phyloP scores from a whole-genome alignment of 1,140 invertebrate genomes.

The Eupristina koningsbergeri region DNA sequence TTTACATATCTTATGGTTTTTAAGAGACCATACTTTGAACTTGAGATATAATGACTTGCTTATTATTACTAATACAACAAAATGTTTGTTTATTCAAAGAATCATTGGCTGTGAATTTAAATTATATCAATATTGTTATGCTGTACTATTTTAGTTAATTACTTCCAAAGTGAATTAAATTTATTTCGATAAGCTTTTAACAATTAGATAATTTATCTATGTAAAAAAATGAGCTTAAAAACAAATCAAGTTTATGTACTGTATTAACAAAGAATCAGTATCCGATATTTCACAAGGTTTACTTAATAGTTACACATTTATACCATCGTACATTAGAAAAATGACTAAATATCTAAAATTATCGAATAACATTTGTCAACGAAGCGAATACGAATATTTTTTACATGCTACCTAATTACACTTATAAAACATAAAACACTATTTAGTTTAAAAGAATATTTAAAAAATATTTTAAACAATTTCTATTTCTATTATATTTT shows the following conservation, averaged over 20 bases:
- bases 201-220: neutral
- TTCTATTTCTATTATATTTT: too few species aligned
- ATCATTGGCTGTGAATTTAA: slow-evolving; percentile 44
- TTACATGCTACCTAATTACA: slow-evolving; percentile 12
- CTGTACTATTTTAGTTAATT: slow-evolving; percentile 26
- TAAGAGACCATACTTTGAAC: neutral
- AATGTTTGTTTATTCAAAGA: neutral
- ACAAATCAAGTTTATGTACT: neutral
- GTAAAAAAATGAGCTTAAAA: neutral
- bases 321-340: neutral
- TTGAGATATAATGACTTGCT: neutral
- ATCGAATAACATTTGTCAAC: slow-evolving; percentile 21
- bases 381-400: slow-evolving; percentile 12
- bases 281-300: slow-evolving; percentile 43
- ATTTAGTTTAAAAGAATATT: too few species aligned
- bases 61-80: neutral
- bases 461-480: too few species aligned
- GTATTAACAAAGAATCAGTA: slow-evolving; percentile 7
- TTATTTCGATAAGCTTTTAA: slow-evolving; percentile 9
- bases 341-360: neutral
- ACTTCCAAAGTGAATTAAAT: slow-evolving; percentile 26
- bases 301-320: slow-evolving; percentile 1
- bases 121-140: slow-evolving; percentile 19
- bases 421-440: neutral
- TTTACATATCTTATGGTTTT: neutral